These are phyloP conservation scores for Drosophila simulans DNA, from an alignment of 1,140 invertebrate species.

Conservation along the genomic window DNA sequence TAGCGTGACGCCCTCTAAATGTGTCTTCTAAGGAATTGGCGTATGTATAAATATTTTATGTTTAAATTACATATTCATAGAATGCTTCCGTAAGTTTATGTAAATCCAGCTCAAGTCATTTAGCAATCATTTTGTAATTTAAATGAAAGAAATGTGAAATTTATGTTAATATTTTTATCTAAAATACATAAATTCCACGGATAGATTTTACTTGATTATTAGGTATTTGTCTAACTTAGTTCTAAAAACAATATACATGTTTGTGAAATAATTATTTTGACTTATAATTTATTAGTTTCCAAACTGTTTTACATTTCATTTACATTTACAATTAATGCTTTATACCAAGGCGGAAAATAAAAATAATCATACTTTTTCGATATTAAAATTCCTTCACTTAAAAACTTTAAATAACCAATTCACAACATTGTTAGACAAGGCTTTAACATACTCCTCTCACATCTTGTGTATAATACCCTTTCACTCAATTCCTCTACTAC, in stretches of 20 bases:
- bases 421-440: slow-evolving; percentile 38
- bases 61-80: slow-evolving; percentile 5
- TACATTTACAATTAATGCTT: too few species aligned
- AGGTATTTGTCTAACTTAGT: too few species aligned
- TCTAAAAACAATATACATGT: too few species aligned
- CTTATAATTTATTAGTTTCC: too few species aligned
- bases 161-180: too few species aligned
- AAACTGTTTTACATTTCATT: too few species aligned
- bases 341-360: too few species aligned
- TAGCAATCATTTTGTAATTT: background rate
- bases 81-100: slow-evolving; percentile 1
- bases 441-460: slow-evolving; percentile 36
- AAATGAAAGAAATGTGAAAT: background rate
- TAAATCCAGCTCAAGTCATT: slow-evolving; percentile 2
- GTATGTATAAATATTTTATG: slow-evolving; percentile 34
- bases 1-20: slow-evolving; percentile 56
- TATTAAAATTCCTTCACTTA: background rate
- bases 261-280: too few species aligned
- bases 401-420: slow-evolving; percentile 9
- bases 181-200: too few species aligned
- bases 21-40: slow-evolving; percentile 5
- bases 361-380: too few species aligned
- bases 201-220: too few species aligned
- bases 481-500: slow-evolving; percentile 19
- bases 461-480: slow-evolving; percentile 3